Base-by-base conservation (phyloP, 2,113 vertebrate genomes). In the Syrmaticus mikado region DNA sequence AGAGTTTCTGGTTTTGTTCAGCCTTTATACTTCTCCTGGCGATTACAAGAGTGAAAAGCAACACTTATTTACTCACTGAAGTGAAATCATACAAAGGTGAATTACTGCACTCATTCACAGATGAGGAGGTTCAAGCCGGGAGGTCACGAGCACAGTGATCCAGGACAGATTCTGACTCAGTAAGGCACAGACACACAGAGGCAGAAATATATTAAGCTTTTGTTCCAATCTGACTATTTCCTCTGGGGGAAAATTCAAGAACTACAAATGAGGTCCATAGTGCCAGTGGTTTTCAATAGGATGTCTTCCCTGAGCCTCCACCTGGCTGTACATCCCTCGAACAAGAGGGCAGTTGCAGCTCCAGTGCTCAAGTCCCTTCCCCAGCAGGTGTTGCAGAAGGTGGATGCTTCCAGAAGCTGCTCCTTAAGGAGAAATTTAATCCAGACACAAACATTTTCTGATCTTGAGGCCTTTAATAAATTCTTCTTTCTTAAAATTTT, bases 231-330 rank as follows among this genome's bases (percentile, higher is more conserved):
- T 46, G 82, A 96, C 89, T 3, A 21, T 85, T 50, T 91, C 80
- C 91, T 91, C 91, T 8, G 57, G 87, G 60, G 95, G 72, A 18
- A 81, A 80, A 93, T 95, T 82, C 93, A 78, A 81, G 89, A 74
- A 67, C 86, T 92, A 58, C 84, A 91, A 93, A 87, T 85, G 89
- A 95, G 92, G 93, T 87, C 91, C 93, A 96, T 91, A 71, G 57
- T 41, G 6, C 6, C 6, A 68, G 82, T 2, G 61, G 57, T 95
- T 70, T 93, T 25, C 85, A 91, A 2, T 66, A 15, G 65, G 34
- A 50, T 46, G 18, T 62, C 86, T 60, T 91, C 76, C 92, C 89
- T 21, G 66, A 66, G 71, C 85, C 82, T 89, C 89, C 88, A 91
- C 90, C 91, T 96, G 94, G 81, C 93, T 84, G 87, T 78, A 58